A percentile compares a stretch with the other conserved stretches of the same genome.
These are phyloP conservation scores for Polyodon spathula DNA, from an alignment of 2,113 vertebrate genomes.

Conservation along the genomic window DNA sequence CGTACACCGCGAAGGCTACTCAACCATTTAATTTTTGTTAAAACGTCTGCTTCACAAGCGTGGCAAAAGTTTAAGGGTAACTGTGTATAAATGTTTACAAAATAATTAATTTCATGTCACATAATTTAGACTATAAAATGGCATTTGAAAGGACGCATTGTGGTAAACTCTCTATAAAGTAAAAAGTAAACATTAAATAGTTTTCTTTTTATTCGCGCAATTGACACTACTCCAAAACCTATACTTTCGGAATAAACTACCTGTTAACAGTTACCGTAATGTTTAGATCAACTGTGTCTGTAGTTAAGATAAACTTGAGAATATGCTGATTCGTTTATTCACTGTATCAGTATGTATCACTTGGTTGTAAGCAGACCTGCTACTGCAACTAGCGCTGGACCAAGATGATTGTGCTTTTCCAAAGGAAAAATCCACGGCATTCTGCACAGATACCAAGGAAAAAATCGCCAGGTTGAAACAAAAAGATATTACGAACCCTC, in stretches of 20 bases:
- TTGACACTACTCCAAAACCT: too few relatives aligned
- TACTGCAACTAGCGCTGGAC: slow-evolving; percentile 94
- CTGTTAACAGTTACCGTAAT: slow-evolving; percentile 11
- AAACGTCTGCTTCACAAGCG: too few relatives aligned
- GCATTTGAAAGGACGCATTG: neutral
- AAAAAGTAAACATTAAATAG: neutral
- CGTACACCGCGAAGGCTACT: too few relatives aligned
- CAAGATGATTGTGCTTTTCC: slow-evolving; percentile 81
- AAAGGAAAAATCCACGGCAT: slow-evolving; percentile 69
- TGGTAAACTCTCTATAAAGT: too few relatives aligned
- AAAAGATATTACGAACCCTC: slow-evolving; percentile 43
- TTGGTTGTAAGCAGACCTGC: slow-evolving; percentile 55
- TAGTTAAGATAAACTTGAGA: slow-evolving; percentile 9
- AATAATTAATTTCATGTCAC: neutral
- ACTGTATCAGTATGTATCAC: slow-evolving; percentile 27
- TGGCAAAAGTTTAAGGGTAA: too few relatives aligned
- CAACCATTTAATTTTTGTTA: too few relatives aligned
- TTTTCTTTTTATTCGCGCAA: neutral
- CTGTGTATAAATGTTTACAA: too few relatives aligned
- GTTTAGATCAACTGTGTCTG: neutral
- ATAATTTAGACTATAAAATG: neutral
- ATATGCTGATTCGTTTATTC: slow-evolving; percentile 23
- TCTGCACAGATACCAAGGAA: slow-evolving; percentile 66
- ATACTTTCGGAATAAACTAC: neutral
- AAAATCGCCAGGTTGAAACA: slow-evolving; percentile 51